These are phyloP conservation scores for Zaprionus obscuricornis DNA, from an alignment of 2,888 invertebrate genomes.

Conservation along the genomic window DNA sequence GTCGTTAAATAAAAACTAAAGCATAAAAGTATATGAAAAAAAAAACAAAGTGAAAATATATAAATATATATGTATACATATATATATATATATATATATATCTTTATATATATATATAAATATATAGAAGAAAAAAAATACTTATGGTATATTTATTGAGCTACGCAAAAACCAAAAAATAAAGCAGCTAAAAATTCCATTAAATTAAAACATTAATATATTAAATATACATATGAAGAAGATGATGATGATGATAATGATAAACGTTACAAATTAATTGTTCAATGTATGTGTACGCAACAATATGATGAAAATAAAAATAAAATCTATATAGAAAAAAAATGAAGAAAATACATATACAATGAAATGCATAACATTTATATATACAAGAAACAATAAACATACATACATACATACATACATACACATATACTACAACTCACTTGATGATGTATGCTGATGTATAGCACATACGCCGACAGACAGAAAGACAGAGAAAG, in stretches of 20 bases:
- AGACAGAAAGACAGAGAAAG: constrained; percentile 9
- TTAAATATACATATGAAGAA: constrained; percentile 31
- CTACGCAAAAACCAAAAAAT: constrained; percentile 14
- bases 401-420: constrained; percentile 11
- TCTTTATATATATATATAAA: constrained; percentile 22
- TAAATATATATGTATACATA: constrained; percentile 26
- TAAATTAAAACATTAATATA: constrained; percentile 10
- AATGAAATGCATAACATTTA: constrained; percentile 7
- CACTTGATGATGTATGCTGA: no score
- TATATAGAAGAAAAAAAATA: no score
- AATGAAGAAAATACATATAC: constrained; percentile 13
- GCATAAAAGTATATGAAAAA: constrained; percentile 7
- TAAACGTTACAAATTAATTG: constrained; percentile 48
- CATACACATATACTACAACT: constrained; percentile 2
- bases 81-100: constrained; percentile 31
- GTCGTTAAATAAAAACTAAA: constrained; percentile 52
- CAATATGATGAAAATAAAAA: constrained; percentile 18
- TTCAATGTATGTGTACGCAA: constrained; percentile 43
- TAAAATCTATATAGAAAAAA: constrained; percentile 12
- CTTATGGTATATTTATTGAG: no score
- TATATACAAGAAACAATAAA: no score
- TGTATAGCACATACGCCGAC: constrained; percentile 4
- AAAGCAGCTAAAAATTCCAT: constrained; percentile 23
- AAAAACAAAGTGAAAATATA: background rate
- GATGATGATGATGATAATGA: constrained; percentile 14